Evolutionary conservation across 2,113 vertebrate species (phyloP).

Genomic region (Ancistrus triradiatus): DNA sequence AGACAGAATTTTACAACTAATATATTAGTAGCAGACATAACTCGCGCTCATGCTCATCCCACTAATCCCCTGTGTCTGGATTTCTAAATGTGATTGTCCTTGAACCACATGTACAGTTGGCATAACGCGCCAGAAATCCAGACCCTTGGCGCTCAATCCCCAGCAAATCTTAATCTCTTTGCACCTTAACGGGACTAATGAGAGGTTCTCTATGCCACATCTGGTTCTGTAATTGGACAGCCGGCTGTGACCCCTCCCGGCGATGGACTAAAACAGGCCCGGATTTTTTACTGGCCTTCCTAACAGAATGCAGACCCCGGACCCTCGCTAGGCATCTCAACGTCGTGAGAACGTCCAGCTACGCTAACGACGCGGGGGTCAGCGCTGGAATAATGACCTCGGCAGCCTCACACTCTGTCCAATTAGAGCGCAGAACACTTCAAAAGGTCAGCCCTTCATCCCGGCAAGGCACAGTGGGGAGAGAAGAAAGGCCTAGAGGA

Average conservation of each 20-base stretch:
- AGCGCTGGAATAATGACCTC: constrained; percentile 41
- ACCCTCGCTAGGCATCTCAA: constrained; percentile 14
- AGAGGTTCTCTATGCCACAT: constrained; percentile 37
- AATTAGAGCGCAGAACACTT: constrained; percentile 48
- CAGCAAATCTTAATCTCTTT: constrained; percentile 22
- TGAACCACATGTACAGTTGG: too few relatives aligned
- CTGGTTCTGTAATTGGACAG: constrained; percentile 45
- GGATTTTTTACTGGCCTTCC: constrained; percentile 38
- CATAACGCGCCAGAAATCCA: constrained; percentile 1
- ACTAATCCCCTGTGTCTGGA: too few relatives aligned
- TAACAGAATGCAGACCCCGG: constrained; percentile 49
- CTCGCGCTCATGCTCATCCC: too few relatives aligned
- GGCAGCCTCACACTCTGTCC: constrained; percentile 34
- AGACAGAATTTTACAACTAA: too few relatives aligned
- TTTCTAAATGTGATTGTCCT: too few relatives aligned
- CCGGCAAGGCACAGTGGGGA: constrained; percentile 38
- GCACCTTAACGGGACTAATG: constrained; percentile 32
- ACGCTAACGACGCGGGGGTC: constrained; percentile 35
- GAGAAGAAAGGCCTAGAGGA: constrained; percentile 35
- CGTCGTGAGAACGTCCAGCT: constrained; percentile 25
- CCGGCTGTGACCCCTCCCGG: constrained; percentile 31
- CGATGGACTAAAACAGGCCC: constrained; percentile 31
- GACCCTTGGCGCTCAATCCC: constrained; percentile 3
- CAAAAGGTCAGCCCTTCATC: constrained; percentile 43
- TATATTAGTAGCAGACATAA: too few relatives aligned